Conservation (phyloP, 2,888 invertebrate species). For the Teinopalpus imperialis region DNA sequence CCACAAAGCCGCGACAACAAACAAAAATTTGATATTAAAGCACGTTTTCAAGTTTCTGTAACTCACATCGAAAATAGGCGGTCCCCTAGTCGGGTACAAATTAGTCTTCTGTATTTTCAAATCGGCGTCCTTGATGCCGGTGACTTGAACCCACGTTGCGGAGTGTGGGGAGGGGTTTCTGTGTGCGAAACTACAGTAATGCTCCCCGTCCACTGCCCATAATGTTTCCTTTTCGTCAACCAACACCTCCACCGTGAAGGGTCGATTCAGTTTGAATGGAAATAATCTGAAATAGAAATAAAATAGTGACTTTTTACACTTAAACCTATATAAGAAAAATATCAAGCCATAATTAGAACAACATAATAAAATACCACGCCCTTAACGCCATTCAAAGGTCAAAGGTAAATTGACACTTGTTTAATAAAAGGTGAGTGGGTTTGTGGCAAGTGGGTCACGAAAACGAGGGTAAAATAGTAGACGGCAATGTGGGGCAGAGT, state of each 20-base stretch:
- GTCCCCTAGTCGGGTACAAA: conserved; percentile 64
- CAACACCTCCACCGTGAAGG: conserved; percentile 82
- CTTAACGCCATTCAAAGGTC: conserved; percentile 2
- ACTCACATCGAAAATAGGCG: conserved; percentile 48
- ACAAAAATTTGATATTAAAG: no score
- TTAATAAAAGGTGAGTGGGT: no score
- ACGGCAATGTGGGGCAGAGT: no score
- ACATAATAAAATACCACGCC: no score
- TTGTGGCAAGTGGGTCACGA: not conserved
- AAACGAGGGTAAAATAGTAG: no score
- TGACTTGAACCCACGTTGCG: conserved; percentile 78
- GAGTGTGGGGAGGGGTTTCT: conserved; percentile 61
- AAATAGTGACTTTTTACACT: no score
- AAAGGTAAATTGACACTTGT: not conserved
- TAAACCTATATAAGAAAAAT: no score
- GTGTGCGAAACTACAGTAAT: conserved; percentile 87
- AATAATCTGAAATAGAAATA: conserved; percentile 56
- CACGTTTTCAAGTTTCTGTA: no score
- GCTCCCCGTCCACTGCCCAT: conserved; percentile 88
- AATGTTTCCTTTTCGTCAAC: conserved; percentile 83
- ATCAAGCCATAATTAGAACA: no score
- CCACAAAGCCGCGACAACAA: no score
- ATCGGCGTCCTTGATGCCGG: conserved; percentile 83
- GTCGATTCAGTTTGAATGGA: conserved; percentile 68
- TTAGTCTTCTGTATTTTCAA: conserved; percentile 83